Evolutionary conservation across 2,113 vertebrate genomes (phyloP).

Genomic region (Saguinus midas): DNA sequence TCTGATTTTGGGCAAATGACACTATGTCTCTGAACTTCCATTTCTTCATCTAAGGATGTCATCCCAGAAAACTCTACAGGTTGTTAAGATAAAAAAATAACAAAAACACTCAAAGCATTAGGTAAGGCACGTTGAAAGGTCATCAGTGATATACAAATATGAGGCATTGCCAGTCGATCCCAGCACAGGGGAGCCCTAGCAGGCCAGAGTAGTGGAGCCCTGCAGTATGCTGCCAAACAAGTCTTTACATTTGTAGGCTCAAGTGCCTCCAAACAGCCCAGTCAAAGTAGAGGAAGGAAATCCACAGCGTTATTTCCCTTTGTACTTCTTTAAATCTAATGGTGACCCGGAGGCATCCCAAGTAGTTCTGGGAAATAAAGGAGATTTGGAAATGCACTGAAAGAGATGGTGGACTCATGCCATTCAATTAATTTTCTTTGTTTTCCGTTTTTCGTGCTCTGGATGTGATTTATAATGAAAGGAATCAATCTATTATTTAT

Average conservation of each 20-base stretch:
- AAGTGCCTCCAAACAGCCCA: neutral
- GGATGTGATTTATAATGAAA: neutral
- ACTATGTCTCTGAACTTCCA: neutral
- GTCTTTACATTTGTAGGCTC: accelerated
- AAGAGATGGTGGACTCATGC: neutral
- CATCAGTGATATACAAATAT: neutral
- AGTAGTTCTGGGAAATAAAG: neutral
- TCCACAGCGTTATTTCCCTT: neutral
- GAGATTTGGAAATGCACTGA: neutral
- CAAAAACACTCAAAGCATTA: no score
- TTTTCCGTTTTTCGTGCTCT: neutral
- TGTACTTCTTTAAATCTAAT: neutral
- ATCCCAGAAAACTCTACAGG: neutral
- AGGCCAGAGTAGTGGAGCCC: neutral
- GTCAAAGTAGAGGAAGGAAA: accelerated
- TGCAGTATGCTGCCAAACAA: neutral
- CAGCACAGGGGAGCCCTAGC: neutral
- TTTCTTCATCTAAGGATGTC: neutral
- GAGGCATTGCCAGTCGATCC: neutral
- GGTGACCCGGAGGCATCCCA: neutral
- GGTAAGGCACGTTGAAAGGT: neutral
- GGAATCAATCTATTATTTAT: neutral
- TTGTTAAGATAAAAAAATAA: neutral
- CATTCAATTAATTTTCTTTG: neutral
- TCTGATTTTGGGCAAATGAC: neutral